A percentile compares a stretch with the other conserved stretches of the same genome.
These are phyloP conservation scores for Agapornis roseicollis DNA, from an alignment of 2,113 vertebrate species.

Conservation along the genomic window DNA sequence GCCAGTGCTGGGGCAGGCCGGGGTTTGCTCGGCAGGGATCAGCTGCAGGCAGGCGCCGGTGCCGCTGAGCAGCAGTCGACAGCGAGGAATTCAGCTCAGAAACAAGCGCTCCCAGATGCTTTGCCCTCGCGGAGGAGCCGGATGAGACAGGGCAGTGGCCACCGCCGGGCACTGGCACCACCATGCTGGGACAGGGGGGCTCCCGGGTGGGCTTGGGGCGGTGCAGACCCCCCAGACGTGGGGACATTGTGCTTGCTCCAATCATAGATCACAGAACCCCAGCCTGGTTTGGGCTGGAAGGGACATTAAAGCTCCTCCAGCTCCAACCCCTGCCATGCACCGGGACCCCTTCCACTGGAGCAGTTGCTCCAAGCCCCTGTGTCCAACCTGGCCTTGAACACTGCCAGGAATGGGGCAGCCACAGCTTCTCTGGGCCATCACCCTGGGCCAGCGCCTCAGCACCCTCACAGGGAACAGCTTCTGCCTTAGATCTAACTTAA, in stretches of 20 bases:
- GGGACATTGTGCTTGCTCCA: background rate
- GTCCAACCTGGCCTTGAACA: too few relatives aligned
- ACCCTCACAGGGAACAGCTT: background rate
- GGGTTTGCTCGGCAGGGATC: background rate
- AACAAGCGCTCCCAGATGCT: background rate
- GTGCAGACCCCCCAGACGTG: fast-evolving
- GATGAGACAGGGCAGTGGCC: background rate
- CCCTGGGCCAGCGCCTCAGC: background rate
- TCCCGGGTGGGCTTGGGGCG: background rate
- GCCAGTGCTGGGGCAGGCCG: background rate
- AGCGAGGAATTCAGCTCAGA: background rate
- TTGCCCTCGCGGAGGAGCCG: background rate
- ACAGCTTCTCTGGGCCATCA: background rate
- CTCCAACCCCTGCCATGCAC: background rate
- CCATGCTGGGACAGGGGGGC: fast-evolving
- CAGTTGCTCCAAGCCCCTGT: background rate
- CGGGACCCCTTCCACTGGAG: background rate
- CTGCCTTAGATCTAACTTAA: background rate
- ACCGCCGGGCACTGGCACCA: background rate
- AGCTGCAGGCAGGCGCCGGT: background rate
- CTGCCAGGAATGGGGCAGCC: too few relatives aligned
- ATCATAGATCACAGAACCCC: background rate
- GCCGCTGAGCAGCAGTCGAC: background rate
- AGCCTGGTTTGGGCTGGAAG: background rate
- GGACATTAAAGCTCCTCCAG: background rate